Conservation (phyloP, 2,113 vertebrate species). For the Corythaeola cristata region DNA sequence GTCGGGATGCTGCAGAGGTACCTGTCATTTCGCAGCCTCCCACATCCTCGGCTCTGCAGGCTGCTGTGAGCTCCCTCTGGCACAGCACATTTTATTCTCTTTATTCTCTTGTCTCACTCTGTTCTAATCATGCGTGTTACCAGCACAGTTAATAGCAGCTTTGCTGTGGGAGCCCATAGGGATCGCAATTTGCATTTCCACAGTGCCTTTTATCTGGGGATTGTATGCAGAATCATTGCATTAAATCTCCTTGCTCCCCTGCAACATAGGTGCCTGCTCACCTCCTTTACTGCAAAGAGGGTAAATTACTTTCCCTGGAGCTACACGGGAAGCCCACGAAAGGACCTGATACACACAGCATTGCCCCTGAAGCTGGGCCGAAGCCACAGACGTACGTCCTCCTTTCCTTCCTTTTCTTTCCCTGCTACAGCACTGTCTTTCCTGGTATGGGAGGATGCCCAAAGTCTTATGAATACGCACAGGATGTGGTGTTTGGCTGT, state of each 20-base stretch:
- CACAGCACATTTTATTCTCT: not conserved
- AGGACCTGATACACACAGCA: not conserved
- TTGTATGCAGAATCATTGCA: not conserved
- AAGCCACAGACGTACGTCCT: not conserved
- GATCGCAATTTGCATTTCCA: not conserved
- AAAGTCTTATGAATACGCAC: not conserved
- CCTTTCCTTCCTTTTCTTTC: not conserved
- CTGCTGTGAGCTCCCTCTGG: not conserved
- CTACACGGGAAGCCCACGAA: accelerated
- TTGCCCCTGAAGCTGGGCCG: not conserved
- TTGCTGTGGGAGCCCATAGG: accelerated
- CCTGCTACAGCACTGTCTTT: not conserved
- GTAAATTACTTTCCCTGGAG: not conserved
- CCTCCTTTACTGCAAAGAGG: not conserved
- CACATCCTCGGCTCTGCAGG: not conserved
- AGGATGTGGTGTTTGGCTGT: not conserved
- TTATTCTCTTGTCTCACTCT: not conserved
- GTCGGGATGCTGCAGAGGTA: accelerated
- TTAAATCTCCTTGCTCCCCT: not conserved
- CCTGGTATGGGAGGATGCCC: not conserved
- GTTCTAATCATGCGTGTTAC: not conserved
- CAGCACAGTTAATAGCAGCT: not conserved
- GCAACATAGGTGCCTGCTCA: not conserved
- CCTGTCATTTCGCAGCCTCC: not conserved
- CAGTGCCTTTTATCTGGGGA: not conserved